Evolutionary conservation across 2,797 vertebrate genomes (phyloP).

Genomic region (Pelochelys cantorii): DNA sequence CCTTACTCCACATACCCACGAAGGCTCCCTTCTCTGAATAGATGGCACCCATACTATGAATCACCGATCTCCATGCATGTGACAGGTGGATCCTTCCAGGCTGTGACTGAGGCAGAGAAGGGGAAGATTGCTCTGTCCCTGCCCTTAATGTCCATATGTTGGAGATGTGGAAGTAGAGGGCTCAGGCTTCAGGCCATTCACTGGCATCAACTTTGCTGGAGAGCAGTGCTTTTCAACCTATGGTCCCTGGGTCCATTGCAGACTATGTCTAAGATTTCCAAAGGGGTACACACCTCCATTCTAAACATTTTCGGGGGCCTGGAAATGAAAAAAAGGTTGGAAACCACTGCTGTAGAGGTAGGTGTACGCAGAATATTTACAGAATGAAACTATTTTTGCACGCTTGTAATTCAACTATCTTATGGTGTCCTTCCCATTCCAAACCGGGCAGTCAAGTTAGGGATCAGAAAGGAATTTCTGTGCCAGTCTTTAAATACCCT

Average conservation of each 20-base stretch:
- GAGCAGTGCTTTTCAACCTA: background rate
- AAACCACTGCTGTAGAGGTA: background rate
- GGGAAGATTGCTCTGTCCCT: background rate
- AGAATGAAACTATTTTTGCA: constrained; percentile 14
- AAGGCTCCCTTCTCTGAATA: background rate
- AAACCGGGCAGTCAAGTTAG: background rate
- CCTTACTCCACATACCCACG: background rate
- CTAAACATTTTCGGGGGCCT: background rate
- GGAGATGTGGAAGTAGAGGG: background rate
- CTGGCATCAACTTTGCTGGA: background rate
- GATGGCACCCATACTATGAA: rapidly evolving
- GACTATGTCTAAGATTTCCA: background rate
- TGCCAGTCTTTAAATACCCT: background rate
- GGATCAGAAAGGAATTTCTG: background rate
- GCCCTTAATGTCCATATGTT: background rate
- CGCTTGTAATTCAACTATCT: background rate
- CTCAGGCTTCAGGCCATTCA: background rate
- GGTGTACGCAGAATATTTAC: background rate
- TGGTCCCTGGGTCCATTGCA: background rate
- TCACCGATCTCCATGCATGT: background rate
- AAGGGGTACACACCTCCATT: background rate
- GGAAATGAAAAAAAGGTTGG: background rate
- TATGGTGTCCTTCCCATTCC: background rate
- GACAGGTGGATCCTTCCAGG: constrained; percentile 5
- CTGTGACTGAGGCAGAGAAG: background rate